Evolutionary conservation across 2,888 invertebrate genomes (phyloP).

Genomic region (Eupsilia transversa): DNA sequence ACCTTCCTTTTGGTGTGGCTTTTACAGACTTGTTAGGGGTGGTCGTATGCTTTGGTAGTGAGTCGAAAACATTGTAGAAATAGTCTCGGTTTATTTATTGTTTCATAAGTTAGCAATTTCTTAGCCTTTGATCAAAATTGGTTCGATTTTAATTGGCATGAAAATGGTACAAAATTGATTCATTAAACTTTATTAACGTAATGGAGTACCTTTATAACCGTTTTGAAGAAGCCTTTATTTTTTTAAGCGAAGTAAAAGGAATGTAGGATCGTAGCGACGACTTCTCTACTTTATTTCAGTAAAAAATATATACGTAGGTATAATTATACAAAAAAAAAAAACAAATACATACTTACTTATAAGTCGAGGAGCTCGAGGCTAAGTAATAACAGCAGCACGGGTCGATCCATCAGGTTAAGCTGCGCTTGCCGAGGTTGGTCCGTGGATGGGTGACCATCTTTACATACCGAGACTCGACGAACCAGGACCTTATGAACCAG

Average conservation of each 20-base stretch:
- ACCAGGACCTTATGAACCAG: too few species aligned
- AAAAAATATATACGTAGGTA: too few species aligned
- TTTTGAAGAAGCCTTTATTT: not conserved
- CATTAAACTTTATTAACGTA: not conserved
- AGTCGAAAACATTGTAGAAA: not conserved
- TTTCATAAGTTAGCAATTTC: not conserved
- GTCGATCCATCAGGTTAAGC: too few species aligned
- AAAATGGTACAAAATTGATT: not conserved
- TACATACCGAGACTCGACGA: too few species aligned
- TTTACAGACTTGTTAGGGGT: slow-evolving; percentile 16
- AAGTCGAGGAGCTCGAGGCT: too few species aligned
- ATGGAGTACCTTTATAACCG: not conserved
- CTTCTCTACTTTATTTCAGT: too few species aligned
- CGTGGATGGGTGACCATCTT: too few species aligned
- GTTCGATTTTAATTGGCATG: not conserved
- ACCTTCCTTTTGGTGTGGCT: slow-evolving; percentile 41
- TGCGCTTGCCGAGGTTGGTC: too few species aligned
- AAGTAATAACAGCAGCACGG: too few species aligned
- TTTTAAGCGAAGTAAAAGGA: not conserved
- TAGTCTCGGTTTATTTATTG: not conserved
- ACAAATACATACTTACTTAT: too few species aligned
- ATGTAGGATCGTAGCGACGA: too few species aligned
- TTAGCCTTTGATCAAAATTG: not conserved
- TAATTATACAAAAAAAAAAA: too few species aligned
- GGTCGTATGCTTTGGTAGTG: not conserved